Conservation (phyloP, 2,113 vertebrate genomes). For the Ramphastos sulfuratus region DNA sequence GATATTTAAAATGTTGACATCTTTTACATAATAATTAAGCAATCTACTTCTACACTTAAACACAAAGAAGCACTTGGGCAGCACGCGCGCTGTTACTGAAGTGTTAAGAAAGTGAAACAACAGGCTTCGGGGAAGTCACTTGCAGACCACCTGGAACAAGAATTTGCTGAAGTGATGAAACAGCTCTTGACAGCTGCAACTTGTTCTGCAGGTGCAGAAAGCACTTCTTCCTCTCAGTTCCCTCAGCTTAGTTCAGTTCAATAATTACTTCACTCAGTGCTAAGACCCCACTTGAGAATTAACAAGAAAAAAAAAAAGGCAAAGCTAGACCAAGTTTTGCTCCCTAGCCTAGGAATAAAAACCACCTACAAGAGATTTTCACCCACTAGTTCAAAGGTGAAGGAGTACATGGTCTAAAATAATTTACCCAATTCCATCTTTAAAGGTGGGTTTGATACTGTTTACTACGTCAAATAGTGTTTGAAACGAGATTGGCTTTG, state of each 20-base stretch:
- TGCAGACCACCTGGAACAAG: slow-evolving; percentile 55
- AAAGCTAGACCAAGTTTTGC: neutral
- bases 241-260: slow-evolving; percentile 1
- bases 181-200: slow-evolving; percentile 59
- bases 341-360: neutral
- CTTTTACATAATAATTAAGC: neutral
- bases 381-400: neutral
- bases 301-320: neutral
- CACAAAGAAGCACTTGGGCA: neutral
- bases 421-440: neutral
- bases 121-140: slow-evolving; percentile 47
- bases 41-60: neutral
- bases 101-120: slow-evolving; percentile 30
- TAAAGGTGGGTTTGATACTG: neutral
- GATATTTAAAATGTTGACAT: neutral
- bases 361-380: neutral
- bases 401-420: neutral
- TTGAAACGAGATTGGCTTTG: neutral
- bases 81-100: neutral
- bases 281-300: neutral
- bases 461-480: neutral
- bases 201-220: slow-evolving; percentile 65
- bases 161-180: slow-evolving; percentile 57
- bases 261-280: neutral
- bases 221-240: slow-evolving; percentile 46